Evolutionary conservation across 2,888 invertebrate genomes (phyloP).

Genomic region (Euzophera pinguis): DNA sequence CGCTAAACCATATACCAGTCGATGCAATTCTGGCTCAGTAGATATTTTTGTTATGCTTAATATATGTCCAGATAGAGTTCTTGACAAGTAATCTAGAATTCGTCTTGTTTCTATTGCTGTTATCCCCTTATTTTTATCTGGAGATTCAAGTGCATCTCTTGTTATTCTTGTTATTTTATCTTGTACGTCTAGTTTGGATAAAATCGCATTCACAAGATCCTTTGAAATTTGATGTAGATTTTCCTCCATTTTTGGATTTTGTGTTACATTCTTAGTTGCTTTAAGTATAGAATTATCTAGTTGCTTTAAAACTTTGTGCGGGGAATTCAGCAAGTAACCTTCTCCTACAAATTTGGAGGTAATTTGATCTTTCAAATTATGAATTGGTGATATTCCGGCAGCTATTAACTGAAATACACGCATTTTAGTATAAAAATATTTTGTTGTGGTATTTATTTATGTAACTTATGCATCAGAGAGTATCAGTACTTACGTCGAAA

Average conservation of each 20-base stretch:
- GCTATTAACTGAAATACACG: constrained; percentile 37
- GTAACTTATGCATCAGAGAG: neutral
- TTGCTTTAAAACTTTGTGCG: constrained; percentile 58
- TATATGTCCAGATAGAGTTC: constrained; percentile 66
- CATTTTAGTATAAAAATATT: neutral
- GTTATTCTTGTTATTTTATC: constrained; percentile 73
- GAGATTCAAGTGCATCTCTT: constrained; percentile 65
- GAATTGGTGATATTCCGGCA: constrained; percentile 66
- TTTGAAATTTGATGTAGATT: constrained; percentile 66
- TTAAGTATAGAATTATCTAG: constrained; percentile 57
- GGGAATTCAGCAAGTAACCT: constrained; percentile 44
- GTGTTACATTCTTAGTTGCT: constrained; percentile 63
- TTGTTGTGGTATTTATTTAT: neutral
- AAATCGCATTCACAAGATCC: constrained; percentile 64
- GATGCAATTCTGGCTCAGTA: constrained; percentile 71
- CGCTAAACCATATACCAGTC: constrained; percentile 68
- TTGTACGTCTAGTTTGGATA: constrained; percentile 67
- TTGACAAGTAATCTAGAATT: constrained; percentile 69
- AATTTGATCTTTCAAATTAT: constrained; percentile 55
- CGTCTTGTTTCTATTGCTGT: constrained; percentile 71
- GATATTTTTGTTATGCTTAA: constrained; percentile 61
- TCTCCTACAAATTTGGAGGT: constrained; percentile 39
- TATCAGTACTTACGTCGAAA: neutral
- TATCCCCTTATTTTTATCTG: constrained; percentile 67
- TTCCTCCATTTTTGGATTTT: constrained; percentile 66